Conservation (phyloP, 2,797 vertebrate genomes). For the Enteromius fasciolatus region DNA sequence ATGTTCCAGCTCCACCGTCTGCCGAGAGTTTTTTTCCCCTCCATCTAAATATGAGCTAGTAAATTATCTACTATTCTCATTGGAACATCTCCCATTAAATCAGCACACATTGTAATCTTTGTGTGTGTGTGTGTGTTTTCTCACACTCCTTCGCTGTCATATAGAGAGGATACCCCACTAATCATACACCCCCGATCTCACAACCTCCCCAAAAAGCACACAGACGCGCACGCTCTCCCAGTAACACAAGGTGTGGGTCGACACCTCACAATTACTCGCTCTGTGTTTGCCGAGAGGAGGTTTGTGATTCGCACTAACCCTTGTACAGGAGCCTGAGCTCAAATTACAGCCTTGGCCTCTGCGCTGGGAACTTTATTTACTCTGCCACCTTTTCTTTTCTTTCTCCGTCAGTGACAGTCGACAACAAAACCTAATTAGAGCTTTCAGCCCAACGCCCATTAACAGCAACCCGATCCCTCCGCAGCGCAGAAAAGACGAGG, state of each 20-base stretch:
- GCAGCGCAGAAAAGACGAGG: slow-evolving; percentile 69
- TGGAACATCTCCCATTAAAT: slow-evolving; percentile 60
- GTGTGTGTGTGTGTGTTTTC: slow-evolving; percentile 38
- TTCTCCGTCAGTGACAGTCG: slow-evolving; percentile 83
- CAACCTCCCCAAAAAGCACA: slow-evolving; percentile 50
- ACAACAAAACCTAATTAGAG: slow-evolving; percentile 92
- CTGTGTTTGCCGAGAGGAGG: slow-evolving; percentile 70
- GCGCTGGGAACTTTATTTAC: slow-evolving; percentile 86
- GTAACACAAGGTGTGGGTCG: slow-evolving; percentile 71
- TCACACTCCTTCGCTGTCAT: slow-evolving; percentile 47
- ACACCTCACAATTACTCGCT: slow-evolving; percentile 84
- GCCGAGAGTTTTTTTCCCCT: background rate
- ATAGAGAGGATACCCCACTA: slow-evolving; percentile 72
- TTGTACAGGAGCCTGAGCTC: slow-evolving; percentile 86
- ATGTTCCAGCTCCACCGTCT: slow-evolving; percentile 41
- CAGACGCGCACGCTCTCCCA: slow-evolving; percentile 44
- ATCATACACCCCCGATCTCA: slow-evolving; percentile 75
- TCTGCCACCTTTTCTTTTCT: slow-evolving; percentile 85
- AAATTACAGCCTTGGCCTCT: slow-evolving; percentile 87
- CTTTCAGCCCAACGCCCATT: slow-evolving; percentile 86
- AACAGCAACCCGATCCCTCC: slow-evolving; percentile 86
- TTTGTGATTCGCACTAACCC: slow-evolving; percentile 84
- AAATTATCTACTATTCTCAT: slow-evolving; percentile 49
- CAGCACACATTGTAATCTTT: slow-evolving; percentile 52
- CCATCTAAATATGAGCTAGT: slow-evolving; percentile 47